Evolutionary conservation across 2,888 invertebrate genomes (phyloP).

Genomic region (Phrixothrix hirtus): DNA sequence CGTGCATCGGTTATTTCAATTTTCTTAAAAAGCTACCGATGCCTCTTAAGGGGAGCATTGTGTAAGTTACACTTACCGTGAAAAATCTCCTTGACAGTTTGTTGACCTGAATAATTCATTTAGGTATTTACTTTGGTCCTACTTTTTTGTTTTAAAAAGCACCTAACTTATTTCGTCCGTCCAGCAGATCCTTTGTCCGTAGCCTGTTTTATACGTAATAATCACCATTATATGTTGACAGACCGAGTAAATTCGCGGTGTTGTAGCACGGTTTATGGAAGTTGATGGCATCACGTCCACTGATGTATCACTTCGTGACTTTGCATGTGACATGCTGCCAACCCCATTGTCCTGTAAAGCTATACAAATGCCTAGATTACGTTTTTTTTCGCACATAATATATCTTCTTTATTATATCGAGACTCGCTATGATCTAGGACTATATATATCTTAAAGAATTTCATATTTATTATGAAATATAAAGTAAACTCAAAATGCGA

Average conservation of each 20-base stretch:
- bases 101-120: too few species aligned
- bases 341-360: slow-evolving; percentile 38
- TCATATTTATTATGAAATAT: slow-evolving; percentile 9
- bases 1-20: too few species aligned
- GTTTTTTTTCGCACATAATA: slow-evolving; percentile 36
- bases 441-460: slow-evolving; percentile 14
- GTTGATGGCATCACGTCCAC: slow-evolving; percentile 38
- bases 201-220: slow-evolving; percentile 15
- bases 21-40: too few species aligned
- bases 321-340: slow-evolving; percentile 38
- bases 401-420: slow-evolving; percentile 32
- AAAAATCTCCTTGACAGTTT: too few species aligned
- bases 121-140: background rate
- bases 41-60: too few species aligned
- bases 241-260: slow-evolving; percentile 31
- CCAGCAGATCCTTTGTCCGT: slow-evolving; percentile 10
- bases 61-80: too few species aligned
- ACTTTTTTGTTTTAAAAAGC: slow-evolving; percentile 4
- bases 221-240: slow-evolving; percentile 18
- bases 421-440: slow-evolving; percentile 12
- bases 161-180: slow-evolving; percentile 4
- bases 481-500: slow-evolving; percentile 8
- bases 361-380: slow-evolving; percentile 39
- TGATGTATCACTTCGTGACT: slow-evolving; percentile 39
- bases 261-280: slow-evolving; percentile 28